These are phyloP conservation scores for Adelosebastes latens DNA, from an alignment of 2,797 vertebrate genomes.

Conservation along the genomic window DNA sequence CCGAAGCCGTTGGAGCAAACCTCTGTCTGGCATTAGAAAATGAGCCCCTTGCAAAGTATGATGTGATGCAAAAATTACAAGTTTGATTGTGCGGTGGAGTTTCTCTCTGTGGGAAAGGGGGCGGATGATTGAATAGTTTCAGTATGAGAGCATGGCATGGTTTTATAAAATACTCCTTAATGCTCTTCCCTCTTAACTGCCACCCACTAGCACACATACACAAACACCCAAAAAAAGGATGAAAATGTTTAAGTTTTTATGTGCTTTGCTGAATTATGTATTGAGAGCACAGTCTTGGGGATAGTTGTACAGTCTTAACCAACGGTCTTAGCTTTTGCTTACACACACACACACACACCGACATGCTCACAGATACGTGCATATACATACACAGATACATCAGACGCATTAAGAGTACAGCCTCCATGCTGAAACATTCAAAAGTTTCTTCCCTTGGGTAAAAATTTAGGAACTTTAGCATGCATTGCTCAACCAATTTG, in stretches of 20 bases:
- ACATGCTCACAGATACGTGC: constrained; percentile 3
- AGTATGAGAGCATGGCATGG: constrained; percentile 4
- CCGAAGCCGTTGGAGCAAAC: constrained; percentile 1
- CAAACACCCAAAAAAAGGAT: constrained; percentile 44
- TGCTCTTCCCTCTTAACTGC: constrained; percentile 16
- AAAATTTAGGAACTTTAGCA: constrained; percentile 6
- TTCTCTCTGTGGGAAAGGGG: background rate
- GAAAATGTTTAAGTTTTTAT: constrained; percentile 53
- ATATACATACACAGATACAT: background rate
- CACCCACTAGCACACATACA: constrained; percentile 28
- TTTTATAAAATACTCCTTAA: constrained; percentile 20
- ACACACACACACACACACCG: background rate
- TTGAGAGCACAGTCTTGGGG: constrained; percentile 60
- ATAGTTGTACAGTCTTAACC: constrained; percentile 49
- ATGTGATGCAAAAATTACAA: constrained; percentile 35
- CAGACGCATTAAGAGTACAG: constrained; percentile 9
- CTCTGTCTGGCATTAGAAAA: constrained; percentile 18
- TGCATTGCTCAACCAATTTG: background rate
- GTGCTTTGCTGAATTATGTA: constrained; percentile 73
- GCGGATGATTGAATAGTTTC: constrained; percentile 12
- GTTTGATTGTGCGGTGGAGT: constrained; percentile 13
- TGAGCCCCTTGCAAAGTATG: background rate
- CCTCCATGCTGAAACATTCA: constrained; percentile 24
- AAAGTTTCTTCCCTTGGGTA: constrained; percentile 17
- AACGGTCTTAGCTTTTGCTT: constrained; percentile 57